Percentiles rank a stretch among this genome's conserved stretches.
phyloP scores from a whole-genome alignment of 2,888 invertebrate species.

The Stenodera caucasica region DNA sequence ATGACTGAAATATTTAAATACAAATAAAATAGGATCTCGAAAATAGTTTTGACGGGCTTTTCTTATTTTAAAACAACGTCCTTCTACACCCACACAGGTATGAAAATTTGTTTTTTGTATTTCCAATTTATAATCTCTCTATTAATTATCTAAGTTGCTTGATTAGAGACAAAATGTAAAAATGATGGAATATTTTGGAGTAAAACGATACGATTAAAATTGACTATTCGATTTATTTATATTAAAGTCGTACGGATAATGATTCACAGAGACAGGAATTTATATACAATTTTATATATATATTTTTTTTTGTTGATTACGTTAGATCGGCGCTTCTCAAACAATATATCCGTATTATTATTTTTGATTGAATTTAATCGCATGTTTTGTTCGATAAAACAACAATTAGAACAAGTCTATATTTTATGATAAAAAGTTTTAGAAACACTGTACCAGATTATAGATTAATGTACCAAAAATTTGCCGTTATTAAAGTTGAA shows the following conservation, averaged over 20 bases:
- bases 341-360: neutral
- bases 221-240: neutral
- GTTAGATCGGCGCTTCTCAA: neutral
- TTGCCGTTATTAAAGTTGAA: no score
- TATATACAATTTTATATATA: neutral
- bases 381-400: neutral
- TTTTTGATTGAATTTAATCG: neutral
- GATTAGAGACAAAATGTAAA: neutral
- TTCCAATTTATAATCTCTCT: neutral
- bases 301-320: neutral
- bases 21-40: neutral
- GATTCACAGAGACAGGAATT: neutral
- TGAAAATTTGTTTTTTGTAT: neutral
- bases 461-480: neutral
- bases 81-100: conserved; percentile 6
- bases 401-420: neutral
- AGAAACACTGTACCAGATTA: neutral
- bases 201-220: neutral
- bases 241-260: neutral
- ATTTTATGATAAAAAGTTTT: no score
- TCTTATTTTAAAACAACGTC: conserved; percentile 4
- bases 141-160: neutral
- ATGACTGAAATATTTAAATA: neutral
- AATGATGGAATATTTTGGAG: neutral
- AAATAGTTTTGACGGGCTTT: neutral